phyloP scores from a whole-genome alignment of 2,888 invertebrate genomes.

The Brassicogethes aeneus region DNA sequence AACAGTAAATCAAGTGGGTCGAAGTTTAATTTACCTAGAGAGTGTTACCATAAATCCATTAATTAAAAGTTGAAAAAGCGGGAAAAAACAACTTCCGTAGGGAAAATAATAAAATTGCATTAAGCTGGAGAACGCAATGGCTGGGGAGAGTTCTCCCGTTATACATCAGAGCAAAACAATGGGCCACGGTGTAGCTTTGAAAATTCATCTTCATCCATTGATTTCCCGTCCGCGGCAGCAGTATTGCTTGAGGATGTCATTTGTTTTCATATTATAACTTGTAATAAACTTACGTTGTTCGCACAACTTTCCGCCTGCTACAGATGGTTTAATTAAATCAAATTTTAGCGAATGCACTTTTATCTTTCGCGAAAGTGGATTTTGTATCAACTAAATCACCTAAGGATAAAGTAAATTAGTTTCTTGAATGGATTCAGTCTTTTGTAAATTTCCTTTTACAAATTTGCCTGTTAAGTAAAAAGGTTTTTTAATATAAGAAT shows the following conservation, averaged over 20 bases:
- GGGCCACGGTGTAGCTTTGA: conserved; percentile 3
- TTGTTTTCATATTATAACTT: conserved; percentile 22
- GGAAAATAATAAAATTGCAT: conserved; percentile 1
- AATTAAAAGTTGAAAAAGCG: conserved; percentile 1
- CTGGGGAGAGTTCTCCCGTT: not conserved
- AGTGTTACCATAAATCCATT: not conserved
- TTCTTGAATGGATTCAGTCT: too few species aligned
- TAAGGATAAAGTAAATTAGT: too few species aligned
- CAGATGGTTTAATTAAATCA: not conserved
- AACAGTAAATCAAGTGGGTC: not conserved
- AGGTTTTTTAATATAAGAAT: too few species aligned
- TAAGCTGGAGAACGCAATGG: not conserved
- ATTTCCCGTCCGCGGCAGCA: conserved; percentile 21
- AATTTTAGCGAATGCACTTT: not conserved
- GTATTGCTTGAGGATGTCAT: conserved; percentile 22
- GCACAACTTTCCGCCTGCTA: not conserved
- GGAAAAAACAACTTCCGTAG: not conserved
- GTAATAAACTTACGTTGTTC: conserved; percentile 18
- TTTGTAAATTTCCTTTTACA: too few species aligned
- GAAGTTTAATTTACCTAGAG: not conserved
- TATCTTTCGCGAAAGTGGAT: too few species aligned
- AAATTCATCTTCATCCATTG: conserved; percentile 19
- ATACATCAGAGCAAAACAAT: not conserved
- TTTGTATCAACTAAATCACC: too few species aligned
- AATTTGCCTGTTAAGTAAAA: too few species aligned